A percentile compares a stretch with the other conserved stretches of the same genome.
phyloP scores from a whole-genome alignment of 2,797 vertebrate species.

The Hippopotamyrus pictus region DNA sequence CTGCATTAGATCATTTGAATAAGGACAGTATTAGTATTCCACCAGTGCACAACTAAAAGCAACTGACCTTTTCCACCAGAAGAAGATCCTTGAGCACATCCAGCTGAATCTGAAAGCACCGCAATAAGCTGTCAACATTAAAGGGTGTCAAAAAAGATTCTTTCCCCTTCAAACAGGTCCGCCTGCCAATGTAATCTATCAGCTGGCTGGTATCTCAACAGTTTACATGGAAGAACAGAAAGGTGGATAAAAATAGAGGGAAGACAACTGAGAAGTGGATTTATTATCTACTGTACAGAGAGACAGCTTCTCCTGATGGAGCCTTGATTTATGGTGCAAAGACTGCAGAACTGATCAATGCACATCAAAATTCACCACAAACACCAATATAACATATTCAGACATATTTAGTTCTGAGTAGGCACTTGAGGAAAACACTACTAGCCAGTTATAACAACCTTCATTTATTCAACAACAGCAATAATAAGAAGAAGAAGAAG shows the following conservation, averaged over 20 bases:
- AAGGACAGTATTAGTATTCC: constrained; percentile 98
- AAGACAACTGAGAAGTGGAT: constrained; percentile 54
- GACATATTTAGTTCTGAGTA: constrained; percentile 64
- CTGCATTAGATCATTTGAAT: constrained; percentile 97
- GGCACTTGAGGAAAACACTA: constrained; percentile 55
- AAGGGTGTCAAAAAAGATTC: constrained; percentile 78
- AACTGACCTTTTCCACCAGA: constrained; percentile 96
- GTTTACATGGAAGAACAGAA: constrained; percentile 49
- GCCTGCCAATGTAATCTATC: constrained; percentile 64
- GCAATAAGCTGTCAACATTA: constrained; percentile 86
- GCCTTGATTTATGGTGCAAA: constrained; percentile 70
- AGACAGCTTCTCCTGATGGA: constrained; percentile 59
- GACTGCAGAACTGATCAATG: constrained; percentile 71
- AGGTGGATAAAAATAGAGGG: constrained; percentile 56
- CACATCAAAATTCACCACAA: constrained; percentile 67
- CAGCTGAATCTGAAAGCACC: constrained; percentile 80
- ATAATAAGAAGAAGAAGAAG: neutral
- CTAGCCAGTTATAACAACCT: constrained; percentile 49
- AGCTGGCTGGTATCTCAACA: constrained; percentile 54
- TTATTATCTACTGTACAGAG: constrained; percentile 59
- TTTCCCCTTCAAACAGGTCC: constrained; percentile 47
- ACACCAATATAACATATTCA: constrained; percentile 64
- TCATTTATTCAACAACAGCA: constrained; percentile 11
- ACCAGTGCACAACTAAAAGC: constrained; percentile 89
- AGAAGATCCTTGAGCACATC: constrained; percentile 96